These are phyloP conservation scores for Prosapia bicincta DNA, from an alignment of 2,888 invertebrate species.

Conservation along the genomic window DNA sequence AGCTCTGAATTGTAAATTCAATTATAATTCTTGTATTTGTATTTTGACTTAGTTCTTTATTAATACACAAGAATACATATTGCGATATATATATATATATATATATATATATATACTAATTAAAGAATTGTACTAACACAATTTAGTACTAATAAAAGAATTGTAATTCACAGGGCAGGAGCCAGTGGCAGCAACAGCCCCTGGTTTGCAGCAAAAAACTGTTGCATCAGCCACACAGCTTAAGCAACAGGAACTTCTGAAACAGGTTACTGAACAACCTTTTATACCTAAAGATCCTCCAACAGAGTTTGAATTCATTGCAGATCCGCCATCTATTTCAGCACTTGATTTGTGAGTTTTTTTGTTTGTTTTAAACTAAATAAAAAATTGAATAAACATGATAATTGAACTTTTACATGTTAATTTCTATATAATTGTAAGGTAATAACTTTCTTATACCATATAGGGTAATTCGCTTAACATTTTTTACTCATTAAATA, in stretches of 20 bases:
- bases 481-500: no score
- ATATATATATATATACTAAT: slow-evolving; percentile 38
- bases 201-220: slow-evolving; percentile 32
- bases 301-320: slow-evolving; percentile 87
- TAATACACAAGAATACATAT: no score
- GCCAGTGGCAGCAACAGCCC: slow-evolving; percentile 40
- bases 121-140: not conserved
- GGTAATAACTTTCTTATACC: no score
- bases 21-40: no score
- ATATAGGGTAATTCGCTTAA: no score
- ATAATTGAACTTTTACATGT: no score
- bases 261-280: slow-evolving; percentile 74
- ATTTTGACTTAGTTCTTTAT: no score
- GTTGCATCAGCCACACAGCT: slow-evolving; percentile 59
- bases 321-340: slow-evolving; percentile 98
- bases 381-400: no score
- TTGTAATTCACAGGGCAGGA: slow-evolving; percentile 47
- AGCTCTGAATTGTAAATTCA: no score
- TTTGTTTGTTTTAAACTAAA: no score
- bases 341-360: slow-evolving; percentile 82
- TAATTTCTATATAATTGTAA: no score
- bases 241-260: slow-evolving; percentile 82
- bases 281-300: slow-evolving; percentile 92
- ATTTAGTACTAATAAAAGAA: not conserved
- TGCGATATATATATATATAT: no score